These are phyloP conservation scores for Salvelinus sp. DNA, from an alignment of 2,113 vertebrate species.

Conservation along the genomic window DNA sequence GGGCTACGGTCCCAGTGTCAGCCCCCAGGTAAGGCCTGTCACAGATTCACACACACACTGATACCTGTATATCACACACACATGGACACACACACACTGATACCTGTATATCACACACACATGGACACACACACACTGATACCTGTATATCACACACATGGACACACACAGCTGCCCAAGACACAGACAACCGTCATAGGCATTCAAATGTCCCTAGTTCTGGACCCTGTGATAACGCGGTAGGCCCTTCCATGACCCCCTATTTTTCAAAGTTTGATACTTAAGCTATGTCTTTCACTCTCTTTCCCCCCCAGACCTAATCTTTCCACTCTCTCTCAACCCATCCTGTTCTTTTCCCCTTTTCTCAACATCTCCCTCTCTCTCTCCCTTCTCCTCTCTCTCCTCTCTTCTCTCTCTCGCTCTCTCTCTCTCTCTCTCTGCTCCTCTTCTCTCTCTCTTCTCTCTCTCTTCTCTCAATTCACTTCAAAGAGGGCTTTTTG, in stretches of 20 bases:
- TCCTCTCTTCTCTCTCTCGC: conserved; percentile 22
- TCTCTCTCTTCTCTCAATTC: conserved; percentile 27
- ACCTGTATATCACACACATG: background rate
- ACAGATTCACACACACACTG: background rate
- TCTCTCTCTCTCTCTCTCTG: conserved; percentile 35
- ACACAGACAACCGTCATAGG: background rate
- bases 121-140: background rate
- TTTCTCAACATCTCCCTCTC: background rate
- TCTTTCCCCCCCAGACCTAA: background rate
- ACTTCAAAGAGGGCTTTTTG: too few species aligned
- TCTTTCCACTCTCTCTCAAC: background rate
- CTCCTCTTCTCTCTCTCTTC: conserved; percentile 5
- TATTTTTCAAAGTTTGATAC: background rate
- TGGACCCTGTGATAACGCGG: background rate
- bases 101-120: background rate
- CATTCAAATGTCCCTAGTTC: background rate
- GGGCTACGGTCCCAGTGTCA: conserved; percentile 86
- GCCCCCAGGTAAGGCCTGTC: conserved; percentile 87
- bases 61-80: conserved; percentile 1
- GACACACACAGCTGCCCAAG: background rate
- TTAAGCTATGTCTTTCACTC: background rate
- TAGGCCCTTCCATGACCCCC: background rate
- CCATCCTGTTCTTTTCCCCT: background rate
- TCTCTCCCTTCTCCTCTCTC: conserved; percentile 12
- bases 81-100: background rate